Percentiles rank a stretch among this genome's conserved stretches.
Evolutionary conservation across 2,797 vertebrate species (phyloP).

Genomic region (Gastrophryne carolinensis): DNA sequence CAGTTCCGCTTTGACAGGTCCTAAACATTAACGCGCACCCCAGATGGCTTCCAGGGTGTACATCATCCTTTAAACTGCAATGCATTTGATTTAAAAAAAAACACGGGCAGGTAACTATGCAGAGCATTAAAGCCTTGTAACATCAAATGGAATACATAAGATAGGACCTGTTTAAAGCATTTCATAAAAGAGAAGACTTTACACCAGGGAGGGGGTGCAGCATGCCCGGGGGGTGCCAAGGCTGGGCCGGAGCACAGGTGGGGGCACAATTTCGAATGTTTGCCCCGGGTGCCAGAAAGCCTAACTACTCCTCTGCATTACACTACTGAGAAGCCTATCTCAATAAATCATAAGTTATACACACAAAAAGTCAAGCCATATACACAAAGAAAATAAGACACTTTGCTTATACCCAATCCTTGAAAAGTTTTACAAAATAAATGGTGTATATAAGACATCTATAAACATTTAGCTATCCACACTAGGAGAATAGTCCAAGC

Average conservation of each 20-base stretch:
- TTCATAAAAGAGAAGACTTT: neutral
- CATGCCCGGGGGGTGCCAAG: too few species aligned
- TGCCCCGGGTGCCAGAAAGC: too few species aligned
- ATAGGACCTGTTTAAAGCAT: too few species aligned
- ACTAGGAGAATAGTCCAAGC: neutral
- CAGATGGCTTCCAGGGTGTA: neutral
- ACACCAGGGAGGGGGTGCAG: too few species aligned
- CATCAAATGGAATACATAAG: neutral
- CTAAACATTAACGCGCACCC: slow-evolving; percentile 4
- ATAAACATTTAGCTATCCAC: neutral
- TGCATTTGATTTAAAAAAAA: too few species aligned
- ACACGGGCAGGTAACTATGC: slow-evolving; percentile 8
- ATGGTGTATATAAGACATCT: neutral
- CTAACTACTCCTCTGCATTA: too few species aligned
- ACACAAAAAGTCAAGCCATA: neutral
- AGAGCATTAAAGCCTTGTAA: neutral
- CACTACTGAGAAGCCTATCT: neutral
- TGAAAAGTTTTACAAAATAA: neutral
- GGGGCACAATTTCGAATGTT: too few species aligned
- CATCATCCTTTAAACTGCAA: neutral
- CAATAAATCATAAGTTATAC: neutral
- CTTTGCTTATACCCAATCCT: neutral
- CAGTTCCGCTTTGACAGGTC: slow-evolving; percentile 4
- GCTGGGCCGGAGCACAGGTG: too few species aligned
- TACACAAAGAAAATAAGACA: neutral